Evolutionary conservation across 2,113 vertebrate species (phyloP).

Genomic region (Alethe castanea): DNA sequence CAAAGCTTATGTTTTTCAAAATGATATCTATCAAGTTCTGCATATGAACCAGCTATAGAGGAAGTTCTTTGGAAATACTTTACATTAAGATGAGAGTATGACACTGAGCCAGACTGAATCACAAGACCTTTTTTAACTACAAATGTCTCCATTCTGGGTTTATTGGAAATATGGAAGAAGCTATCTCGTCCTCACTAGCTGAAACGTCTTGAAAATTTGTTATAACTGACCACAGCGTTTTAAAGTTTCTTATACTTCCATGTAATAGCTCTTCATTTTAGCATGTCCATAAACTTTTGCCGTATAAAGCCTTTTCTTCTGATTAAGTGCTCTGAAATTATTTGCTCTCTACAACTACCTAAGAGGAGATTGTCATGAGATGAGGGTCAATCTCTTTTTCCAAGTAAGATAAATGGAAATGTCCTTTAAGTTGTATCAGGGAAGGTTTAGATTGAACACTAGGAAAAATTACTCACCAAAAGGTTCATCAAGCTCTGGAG

Average conservation of each 20-base stretch:
- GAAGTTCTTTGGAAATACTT: conserved; percentile 58
- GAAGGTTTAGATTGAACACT: not conserved
- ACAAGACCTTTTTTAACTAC: not conserved
- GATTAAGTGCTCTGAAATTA: not conserved
- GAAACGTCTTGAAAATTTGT: not conserved
- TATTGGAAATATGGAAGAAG: conserved; percentile 4
- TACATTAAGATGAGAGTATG: conserved; percentile 14
- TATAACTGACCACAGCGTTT: not conserved
- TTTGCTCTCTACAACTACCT: not conserved
- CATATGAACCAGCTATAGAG: not conserved
- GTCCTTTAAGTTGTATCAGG: not conserved
- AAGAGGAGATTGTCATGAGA: not conserved
- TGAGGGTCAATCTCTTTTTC: not conserved
- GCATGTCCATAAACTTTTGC: not conserved
- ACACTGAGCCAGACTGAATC: conserved; percentile 25
- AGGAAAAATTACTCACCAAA: not conserved
- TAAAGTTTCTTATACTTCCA: not conserved
- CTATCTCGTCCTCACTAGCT: not conserved
- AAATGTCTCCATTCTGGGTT: not conserved
- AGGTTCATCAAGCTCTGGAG: not conserved
- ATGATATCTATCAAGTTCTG: not conserved
- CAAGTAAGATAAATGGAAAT: not conserved
- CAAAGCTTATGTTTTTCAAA: not conserved
- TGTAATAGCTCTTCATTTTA: not conserved
- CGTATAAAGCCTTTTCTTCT: not conserved